phyloP scores from a whole-genome alignment of 92 coral and sea anemone species.

The Palythoa heliodiscus region DNA sequence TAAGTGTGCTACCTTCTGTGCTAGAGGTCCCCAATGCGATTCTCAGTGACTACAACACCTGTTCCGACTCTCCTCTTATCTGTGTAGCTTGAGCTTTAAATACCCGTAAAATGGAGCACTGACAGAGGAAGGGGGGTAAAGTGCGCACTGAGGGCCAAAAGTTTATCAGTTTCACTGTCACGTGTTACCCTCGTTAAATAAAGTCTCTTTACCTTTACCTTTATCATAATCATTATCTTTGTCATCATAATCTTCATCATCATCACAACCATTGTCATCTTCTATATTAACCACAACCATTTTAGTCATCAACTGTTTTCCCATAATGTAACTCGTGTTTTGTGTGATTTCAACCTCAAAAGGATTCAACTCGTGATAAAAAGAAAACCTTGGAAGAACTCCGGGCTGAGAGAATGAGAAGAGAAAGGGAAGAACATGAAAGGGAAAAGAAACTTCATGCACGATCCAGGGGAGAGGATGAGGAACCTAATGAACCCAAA shows the following conservation, averaged over 20 bases:
- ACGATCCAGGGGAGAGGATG: slow-evolving; percentile 59
- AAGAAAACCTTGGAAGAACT: slow-evolving; percentile 84
- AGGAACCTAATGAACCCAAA: slow-evolving; percentile 15
- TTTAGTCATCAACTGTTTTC: too few species aligned
- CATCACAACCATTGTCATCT: not conserved
- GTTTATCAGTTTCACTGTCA: too few species aligned
- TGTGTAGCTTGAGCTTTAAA: too few species aligned
- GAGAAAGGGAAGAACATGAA: slow-evolving; percentile 83
- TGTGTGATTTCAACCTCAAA: not conserved
- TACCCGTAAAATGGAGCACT: too few species aligned
- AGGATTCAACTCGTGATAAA: slow-evolving; percentile 45
- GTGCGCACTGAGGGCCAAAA: too few species aligned
- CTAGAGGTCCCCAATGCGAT: too few species aligned
- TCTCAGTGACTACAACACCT: too few species aligned
- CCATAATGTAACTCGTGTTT: not conserved
- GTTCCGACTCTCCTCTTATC: too few species aligned
- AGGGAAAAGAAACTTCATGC: slow-evolving; percentile 73
- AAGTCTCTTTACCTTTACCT: too few species aligned
- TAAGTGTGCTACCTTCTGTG: too few species aligned
- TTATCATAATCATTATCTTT: not conserved
- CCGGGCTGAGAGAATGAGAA: slow-evolving; percentile 82
- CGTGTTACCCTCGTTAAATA: too few species aligned
- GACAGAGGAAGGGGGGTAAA: too few species aligned
- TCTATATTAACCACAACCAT: not conserved
- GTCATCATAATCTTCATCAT: not conserved